phyloP scores from a whole-genome alignment of 2,888 invertebrate genomes.

The Leptura quadrifasciata region DNA sequence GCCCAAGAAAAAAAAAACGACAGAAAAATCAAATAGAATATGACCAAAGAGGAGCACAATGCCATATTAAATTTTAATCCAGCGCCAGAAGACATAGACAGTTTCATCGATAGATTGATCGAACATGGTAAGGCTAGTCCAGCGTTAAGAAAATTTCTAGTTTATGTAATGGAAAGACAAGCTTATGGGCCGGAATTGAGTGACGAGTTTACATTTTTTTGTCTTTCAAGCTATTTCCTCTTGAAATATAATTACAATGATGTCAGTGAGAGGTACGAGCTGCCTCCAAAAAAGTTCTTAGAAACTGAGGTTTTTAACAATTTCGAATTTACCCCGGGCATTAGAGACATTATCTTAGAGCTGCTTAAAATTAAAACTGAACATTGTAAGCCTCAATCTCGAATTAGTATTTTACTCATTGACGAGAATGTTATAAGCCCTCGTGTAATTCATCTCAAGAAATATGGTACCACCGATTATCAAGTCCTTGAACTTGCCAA shows the following conservation, averaged over 20 bases:
- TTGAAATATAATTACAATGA: constrained; percentile 14
- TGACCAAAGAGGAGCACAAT: neutral
- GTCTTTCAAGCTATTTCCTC: constrained; percentile 34
- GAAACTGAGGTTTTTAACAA: neutral
- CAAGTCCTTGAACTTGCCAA: constrained; percentile 18
- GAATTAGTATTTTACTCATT: constrained; percentile 12
- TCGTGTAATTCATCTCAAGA: neutral
- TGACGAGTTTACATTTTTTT: constrained; percentile 28
- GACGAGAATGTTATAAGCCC: constrained; percentile 21
- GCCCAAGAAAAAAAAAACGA: constrained; percentile 18
- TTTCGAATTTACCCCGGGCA: constrained; percentile 22
- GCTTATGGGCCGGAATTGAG: constrained; percentile 25
- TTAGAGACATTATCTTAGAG: constrained; percentile 2
- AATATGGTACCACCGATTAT: constrained; percentile 16
- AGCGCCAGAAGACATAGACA: constrained; percentile 22
- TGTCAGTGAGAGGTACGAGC: neutral
- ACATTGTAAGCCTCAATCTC: neutral
- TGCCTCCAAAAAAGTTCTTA: constrained; percentile 9
- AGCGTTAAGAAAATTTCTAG: constrained; percentile 25
- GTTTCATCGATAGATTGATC: constrained; percentile 15
- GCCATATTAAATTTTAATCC: neutral
- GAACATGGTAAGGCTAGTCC: neutral
- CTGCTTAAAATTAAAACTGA: constrained; percentile 40
- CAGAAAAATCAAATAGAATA: neutral
- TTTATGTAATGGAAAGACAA: constrained; percentile 32